A percentile compares a stretch with the other conserved stretches of the same genome.
phyloP scores from a whole-genome alignment of 2,888 invertebrate species.

The Pediacus dermestoides region DNA sequence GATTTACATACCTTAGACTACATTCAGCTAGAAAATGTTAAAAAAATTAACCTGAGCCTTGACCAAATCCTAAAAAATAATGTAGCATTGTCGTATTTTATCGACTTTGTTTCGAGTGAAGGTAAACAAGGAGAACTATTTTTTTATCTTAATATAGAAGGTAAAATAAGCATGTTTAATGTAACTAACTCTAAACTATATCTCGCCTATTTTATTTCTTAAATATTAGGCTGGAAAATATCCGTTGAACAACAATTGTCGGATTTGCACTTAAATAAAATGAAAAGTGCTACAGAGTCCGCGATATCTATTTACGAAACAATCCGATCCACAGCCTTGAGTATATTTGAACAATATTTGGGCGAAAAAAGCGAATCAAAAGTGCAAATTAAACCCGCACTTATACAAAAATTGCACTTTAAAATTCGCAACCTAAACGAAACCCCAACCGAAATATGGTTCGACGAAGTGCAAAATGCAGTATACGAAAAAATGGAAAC shows the following conservation, averaged over 20 bases:
- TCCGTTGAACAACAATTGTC: constrained; percentile 69
- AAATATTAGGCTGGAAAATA: constrained; percentile 59
- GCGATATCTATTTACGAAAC: constrained; percentile 40
- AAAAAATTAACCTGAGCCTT: constrained; percentile 57
- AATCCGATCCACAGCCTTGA: constrained; percentile 64
- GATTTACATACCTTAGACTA: constrained; percentile 24
- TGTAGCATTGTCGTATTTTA: constrained; percentile 71
- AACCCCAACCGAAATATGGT: constrained; percentile 67
- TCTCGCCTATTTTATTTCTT: constrained; percentile 3
- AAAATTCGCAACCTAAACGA: constrained; percentile 60
- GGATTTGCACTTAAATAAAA: constrained; percentile 54
- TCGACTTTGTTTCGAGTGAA: constrained; percentile 70
- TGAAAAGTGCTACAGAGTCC: constrained; percentile 48
- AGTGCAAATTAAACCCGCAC: constrained; percentile 59
- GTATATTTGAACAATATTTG: constrained; percentile 74
- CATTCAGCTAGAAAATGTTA: constrained; percentile 41
- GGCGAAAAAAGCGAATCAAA: constrained; percentile 66
- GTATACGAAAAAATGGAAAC: constrained; percentile 61
- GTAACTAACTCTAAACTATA: constrained; percentile 4
- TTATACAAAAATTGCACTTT: constrained; percentile 59
- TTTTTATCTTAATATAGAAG: constrained; percentile 75
- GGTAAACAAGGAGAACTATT: constrained; percentile 70
- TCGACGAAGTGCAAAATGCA: constrained; percentile 76
- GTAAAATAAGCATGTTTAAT: constrained; percentile 39
- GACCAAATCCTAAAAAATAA: constrained; percentile 74